Evolutionary conservation across 2,113 vertebrate genomes (phyloP), one percentile per base, ranked within the genome.

Genomic region (Hepsetus odoe): DNA sequence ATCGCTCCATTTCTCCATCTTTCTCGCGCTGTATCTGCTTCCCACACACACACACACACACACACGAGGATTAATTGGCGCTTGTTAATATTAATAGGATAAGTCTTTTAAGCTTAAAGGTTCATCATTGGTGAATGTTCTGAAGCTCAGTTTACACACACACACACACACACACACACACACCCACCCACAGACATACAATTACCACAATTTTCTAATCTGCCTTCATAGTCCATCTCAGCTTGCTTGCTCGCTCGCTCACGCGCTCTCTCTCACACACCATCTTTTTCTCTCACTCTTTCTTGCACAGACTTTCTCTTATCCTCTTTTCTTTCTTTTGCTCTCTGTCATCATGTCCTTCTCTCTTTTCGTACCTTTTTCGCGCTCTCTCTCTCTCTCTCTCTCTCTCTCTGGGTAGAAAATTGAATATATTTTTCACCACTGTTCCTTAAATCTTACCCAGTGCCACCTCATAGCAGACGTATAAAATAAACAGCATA

Each of bases 31-130:
- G 13, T 65, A 8, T 35, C 59, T 35, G 5, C 7, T 4, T 35
- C 14, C 11, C 61, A 0, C 16, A n/a, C 33, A 12, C 61, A 38
- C 61, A 38, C 61, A 35, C 61, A 38, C 58, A 61, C 7, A 22
- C 22, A 22, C 22, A 16, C 20, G 40, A 58, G 33, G 70, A 72
- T 40, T 40, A 40, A 26, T 24, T 32, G 22, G 33, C 33, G 6
- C 9, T 72, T 38, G 51, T 56, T 56, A 56, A 72, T 65, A 65
- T 65, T 65, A 65, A 65, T 65, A 65, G 59, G 59, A 20, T 51
- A 20, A 35, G 61, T 38, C 61, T 38, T 33, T 51, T 32, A 61
- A 46, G 40, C 42, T 30, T 9, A 33, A 24, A 33, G 40, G 0
- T 33, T 28, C 51, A 33, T 53, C 16, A 74, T 4, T 49, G 20